Conservation (phyloP, 2,113 vertebrate species). For the Colius striatus region DNA sequence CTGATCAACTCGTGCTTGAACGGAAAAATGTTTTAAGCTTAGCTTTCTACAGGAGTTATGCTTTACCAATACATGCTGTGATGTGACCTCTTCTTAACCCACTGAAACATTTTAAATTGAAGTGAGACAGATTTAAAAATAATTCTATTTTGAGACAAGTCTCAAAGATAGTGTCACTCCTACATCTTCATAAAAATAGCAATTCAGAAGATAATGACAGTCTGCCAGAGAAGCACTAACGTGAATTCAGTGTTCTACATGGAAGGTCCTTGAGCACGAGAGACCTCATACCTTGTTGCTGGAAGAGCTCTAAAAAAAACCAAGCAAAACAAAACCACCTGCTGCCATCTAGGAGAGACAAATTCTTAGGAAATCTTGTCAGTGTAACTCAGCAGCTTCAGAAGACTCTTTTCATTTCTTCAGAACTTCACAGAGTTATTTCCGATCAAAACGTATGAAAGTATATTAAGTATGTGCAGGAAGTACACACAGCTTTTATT, state of each 20-base stretch:
- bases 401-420: not conserved
- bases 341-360: not conserved
- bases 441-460: not conserved
- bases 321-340: too few relatives aligned
- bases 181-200: not conserved
- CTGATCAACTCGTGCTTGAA: not conserved
- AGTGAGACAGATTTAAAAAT: not conserved
- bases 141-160: not conserved
- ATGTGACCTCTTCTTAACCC: not conserved
- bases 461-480: not conserved
- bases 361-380: not conserved
- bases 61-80: not conserved
- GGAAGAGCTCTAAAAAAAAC: not conserved
- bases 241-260: not conserved
- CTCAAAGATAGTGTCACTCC: not conserved
- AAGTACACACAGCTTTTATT: not conserved
- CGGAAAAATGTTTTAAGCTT: not conserved
- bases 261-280: not conserved
- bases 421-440: not conserved
- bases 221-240: not conserved
- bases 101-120: not conserved
- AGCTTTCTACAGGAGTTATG: not conserved
- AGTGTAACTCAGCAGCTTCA: not conserved
- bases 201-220: not conserved
- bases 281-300: not conserved